A percentile compares a stretch with the other conserved stretches of the same genome.
phyloP scores from a whole-genome alignment of 2,888 invertebrate species.

The Beris morrisii region DNA sequence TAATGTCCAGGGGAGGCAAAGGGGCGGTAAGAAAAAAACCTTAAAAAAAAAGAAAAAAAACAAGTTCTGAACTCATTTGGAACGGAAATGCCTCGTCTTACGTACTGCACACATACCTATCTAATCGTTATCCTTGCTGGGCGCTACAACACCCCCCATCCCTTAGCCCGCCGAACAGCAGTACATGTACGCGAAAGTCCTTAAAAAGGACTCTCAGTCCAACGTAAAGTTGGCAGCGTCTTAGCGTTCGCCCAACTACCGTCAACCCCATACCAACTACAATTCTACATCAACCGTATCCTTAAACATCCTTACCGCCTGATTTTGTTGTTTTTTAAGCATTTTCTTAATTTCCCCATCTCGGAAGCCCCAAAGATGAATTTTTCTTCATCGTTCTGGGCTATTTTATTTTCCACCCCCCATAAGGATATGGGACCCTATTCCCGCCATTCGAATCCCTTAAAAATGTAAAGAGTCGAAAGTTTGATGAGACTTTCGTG shows the following conservation, averaged over 20 bases:
- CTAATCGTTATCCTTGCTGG: constrained; percentile 26
- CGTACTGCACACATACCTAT: constrained; percentile 10
- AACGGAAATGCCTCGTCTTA: constrained; percentile 11
- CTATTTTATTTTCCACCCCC: background rate
- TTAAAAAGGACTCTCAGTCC: constrained; percentile 22
- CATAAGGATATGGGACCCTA: constrained; percentile 13
- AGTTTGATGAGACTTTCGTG: constrained; percentile 23
- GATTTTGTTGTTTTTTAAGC: constrained; percentile 38
- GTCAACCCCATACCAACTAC: too few relatives aligned
- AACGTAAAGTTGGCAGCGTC: constrained; percentile 5
- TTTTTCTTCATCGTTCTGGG: constrained; percentile 28
- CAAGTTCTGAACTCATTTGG: constrained; percentile 16
- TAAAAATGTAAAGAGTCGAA: constrained; percentile 32
- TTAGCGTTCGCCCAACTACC: background rate
- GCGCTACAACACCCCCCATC: constrained; percentile 14
- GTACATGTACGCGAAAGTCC: constrained; percentile 17
- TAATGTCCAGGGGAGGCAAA: too few relatives aligned
- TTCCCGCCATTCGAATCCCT: constrained; percentile 22
- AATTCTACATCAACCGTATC: background rate
- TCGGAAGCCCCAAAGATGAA: constrained; percentile 33
- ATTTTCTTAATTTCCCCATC: constrained; percentile 39
- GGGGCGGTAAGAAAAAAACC: too few relatives aligned
- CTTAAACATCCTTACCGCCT: constrained; percentile 23
- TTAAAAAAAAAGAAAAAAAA: too few relatives aligned
- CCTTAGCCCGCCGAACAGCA: constrained; percentile 5